phyloP scores from a whole-genome alignment of 1,140 invertebrate genomes.

The Aricia agestis region DNA sequence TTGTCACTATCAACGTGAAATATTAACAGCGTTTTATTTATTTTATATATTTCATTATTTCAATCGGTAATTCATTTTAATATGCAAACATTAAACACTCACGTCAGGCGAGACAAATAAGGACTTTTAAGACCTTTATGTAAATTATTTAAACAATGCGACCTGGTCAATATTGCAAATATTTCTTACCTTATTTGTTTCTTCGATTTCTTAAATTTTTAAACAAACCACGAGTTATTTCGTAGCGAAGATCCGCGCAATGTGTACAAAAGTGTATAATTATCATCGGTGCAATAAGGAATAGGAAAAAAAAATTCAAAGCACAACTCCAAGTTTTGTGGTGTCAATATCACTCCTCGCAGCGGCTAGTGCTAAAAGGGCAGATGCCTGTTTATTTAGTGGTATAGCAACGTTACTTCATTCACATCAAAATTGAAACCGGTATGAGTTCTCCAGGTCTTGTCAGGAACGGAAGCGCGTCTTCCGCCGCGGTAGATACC shows the following conservation, averaged over 20 bases:
- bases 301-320: no score
- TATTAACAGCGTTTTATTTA: not conserved
- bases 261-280: no score
- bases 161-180: not conserved
- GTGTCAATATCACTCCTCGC: not conserved
- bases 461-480: constrained; percentile 29
- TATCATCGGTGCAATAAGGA: no score
- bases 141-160: not conserved
- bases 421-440: constrained; percentile 19
- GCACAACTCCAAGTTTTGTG: no score
- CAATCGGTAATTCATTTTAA: not conserved
- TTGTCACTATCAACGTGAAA: constrained; percentile 8
- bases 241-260: no score
- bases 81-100: not conserved
- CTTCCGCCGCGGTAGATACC: constrained; percentile 31
- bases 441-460: not conserved
- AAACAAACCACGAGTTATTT: no score
- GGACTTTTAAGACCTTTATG: not conserved
- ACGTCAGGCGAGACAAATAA: not conserved
- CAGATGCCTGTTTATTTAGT: no score
- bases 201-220: no score
- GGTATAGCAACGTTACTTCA: not conserved
- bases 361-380: not conserved
- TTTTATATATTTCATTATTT: not conserved
- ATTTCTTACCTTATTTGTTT: not conserved